Conservation (phyloP, 2,888 invertebrate species). For the Pristionchus exspectatus region DNA sequence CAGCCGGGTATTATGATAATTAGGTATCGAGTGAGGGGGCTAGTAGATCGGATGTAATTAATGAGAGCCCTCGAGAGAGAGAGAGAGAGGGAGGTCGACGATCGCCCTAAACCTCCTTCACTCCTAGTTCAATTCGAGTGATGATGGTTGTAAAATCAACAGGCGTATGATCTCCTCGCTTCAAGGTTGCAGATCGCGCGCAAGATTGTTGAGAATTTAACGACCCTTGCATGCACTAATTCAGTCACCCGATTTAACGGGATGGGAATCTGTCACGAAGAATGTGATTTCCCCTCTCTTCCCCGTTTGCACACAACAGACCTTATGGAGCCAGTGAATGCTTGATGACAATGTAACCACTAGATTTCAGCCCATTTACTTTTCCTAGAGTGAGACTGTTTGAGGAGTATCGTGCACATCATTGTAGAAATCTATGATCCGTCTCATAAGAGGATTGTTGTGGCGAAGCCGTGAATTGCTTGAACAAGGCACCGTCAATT, state of each 20-base stretch:
- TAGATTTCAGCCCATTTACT: not conserved
- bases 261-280: slow-evolving; percentile 48
- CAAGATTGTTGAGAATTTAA: slow-evolving; percentile 45
- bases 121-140: not conserved
- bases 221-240: slow-evolving; percentile 6
- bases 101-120: not conserved
- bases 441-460: not conserved
- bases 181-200: slow-evolving; percentile 15
- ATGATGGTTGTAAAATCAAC: slow-evolving; percentile 22
- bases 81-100: not conserved
- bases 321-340: slow-evolving; percentile 39
- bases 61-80: not conserved
- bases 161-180: not conserved
- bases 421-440: not conserved
- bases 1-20: slow-evolving; percentile 36
- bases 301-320: slow-evolving; percentile 14
- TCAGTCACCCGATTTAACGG: slow-evolving; percentile 18
- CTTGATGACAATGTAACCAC: not conserved
- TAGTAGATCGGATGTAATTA: slow-evolving; percentile 30
- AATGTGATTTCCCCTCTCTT: slow-evolving; percentile 28
- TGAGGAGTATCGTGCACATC: not conserved
- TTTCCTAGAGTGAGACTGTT: not conserved
- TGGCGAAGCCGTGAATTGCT: not conserved
- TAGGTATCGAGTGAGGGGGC: slow-evolving; percentile 30
- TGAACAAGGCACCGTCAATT: not conserved